These are phyloP conservation scores for Indicator maculatus DNA, from an alignment of 2,113 vertebrate species.

Conservation along the genomic window DNA sequence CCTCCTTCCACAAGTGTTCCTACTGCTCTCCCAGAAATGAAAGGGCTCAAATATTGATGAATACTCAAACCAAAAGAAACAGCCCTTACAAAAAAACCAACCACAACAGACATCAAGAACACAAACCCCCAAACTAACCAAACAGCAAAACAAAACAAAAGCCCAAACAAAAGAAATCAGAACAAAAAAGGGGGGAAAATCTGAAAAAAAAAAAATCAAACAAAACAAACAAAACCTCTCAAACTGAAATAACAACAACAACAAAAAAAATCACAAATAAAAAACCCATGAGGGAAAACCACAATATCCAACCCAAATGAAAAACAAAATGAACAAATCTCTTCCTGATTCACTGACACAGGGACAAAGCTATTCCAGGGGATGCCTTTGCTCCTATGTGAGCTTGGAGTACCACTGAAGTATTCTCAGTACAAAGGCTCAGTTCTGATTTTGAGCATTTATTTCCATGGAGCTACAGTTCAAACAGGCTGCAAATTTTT, in stretches of 20 bases:
- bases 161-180: not conserved
- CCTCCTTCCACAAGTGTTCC: not conserved
- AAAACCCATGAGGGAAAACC: too few species aligned
- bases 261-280: too few species aligned
- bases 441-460: not conserved
- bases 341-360: not conserved
- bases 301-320: too few species aligned
- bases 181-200: not conserved
- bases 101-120: not conserved
- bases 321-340: not conserved
- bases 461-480: rapidly evolving
- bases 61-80: not conserved
- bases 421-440: not conserved
- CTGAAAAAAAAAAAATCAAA: not conserved
- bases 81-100: not conserved
- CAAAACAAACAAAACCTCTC: not conserved
- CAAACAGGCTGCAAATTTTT: not conserved
- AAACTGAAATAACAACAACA: too few species aligned
- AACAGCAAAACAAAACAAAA: too few species aligned
- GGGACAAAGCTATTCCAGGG: not conserved
- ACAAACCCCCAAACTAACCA: too few species aligned
- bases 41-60: not conserved
- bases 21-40: not conserved
- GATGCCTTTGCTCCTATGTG: not conserved
- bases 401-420: not conserved